phyloP scores from a whole-genome alignment of 2,797 vertebrate species.

The Ptychobarbus kaznakovi region DNA sequence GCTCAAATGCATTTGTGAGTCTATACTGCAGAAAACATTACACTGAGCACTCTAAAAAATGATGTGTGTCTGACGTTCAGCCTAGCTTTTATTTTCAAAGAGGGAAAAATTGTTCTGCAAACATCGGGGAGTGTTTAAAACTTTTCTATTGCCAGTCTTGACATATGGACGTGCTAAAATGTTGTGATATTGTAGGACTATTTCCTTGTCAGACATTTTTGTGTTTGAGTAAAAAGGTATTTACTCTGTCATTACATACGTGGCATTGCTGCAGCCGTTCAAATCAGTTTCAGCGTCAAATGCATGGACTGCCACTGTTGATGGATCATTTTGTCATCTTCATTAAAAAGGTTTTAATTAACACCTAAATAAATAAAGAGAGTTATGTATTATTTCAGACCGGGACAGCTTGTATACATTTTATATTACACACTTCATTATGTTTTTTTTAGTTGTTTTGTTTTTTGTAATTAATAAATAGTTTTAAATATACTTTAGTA shows the following conservation, averaged over 20 bases:
- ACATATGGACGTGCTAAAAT: conserved; percentile 69
- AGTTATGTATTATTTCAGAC: background rate
- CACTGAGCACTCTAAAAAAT: conserved; percentile 66
- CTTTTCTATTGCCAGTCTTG: conserved; percentile 66
- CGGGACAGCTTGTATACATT: background rate
- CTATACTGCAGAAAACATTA: conserved; percentile 60
- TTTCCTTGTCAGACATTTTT: conserved; percentile 62
- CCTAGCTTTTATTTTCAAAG: conserved; percentile 65
- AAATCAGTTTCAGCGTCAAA: conserved; percentile 23
- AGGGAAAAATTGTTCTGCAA: conserved; percentile 65
- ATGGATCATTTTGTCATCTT: background rate
- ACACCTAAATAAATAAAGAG: background rate
- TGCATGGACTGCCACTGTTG: background rate
- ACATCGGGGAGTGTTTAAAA: conserved; percentile 63
- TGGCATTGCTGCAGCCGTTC: conserved; percentile 45
- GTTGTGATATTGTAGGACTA: conserved; percentile 63
- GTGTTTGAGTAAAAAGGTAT: conserved; percentile 61
- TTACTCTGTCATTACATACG: conserved; percentile 65
- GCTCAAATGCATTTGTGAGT: conserved; percentile 70
- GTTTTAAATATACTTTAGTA: background rate
- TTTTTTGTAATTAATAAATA: background rate
- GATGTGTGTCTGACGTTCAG: conserved; percentile 64
- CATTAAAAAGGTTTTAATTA: conserved; percentile 2
- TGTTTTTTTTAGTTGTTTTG: no score
- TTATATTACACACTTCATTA: background rate